These are phyloP conservation scores for Pampusana beccarii DNA, from an alignment of 2,113 vertebrate genomes.

Conservation along the genomic window DNA sequence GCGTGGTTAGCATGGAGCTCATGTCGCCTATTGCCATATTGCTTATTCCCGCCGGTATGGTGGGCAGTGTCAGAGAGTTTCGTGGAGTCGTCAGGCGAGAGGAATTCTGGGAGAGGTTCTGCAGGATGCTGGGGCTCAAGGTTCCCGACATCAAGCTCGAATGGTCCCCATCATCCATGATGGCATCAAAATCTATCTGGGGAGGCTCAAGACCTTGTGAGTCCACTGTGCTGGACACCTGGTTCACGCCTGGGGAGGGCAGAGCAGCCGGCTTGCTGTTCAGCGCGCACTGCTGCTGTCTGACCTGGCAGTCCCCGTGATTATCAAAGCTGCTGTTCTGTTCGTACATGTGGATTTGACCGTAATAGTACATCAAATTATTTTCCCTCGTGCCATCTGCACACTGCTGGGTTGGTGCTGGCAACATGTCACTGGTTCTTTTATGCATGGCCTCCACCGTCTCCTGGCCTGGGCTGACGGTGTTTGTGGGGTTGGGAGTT, in stretches of 20 bases:
- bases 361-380: conserved; percentile 83
- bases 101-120: conserved; percentile 95
- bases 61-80: conserved; percentile 91
- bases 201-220: conserved; percentile 86
- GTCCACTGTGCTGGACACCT: conserved; percentile 95
- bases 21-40: conserved; percentile 99
- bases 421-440: conserved; percentile 56
- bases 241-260: conserved; percentile 90
- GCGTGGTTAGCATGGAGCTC: conserved; percentile 97
- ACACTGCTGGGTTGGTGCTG: conserved; percentile 60
- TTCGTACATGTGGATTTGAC: conserved; percentile 92
- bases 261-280: conserved; percentile 75
- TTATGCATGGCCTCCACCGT: conserved; percentile 82
- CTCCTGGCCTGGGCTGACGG: conserved; percentile 68
- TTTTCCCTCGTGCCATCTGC: conserved; percentile 58
- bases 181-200: conserved; percentile 96
- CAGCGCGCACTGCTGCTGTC: conserved; percentile 64
- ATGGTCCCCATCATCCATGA: conserved; percentile 96
- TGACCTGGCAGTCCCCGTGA: conserved; percentile 71
- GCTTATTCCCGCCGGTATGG: conserved; percentile 89
- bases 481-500: conserved; percentile 65
- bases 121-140: conserved; percentile 92
- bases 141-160: conserved; percentile 95
- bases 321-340: conserved; percentile 74
- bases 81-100: conserved; percentile 96